phyloP scores from a whole-genome alignment of 2,888 invertebrate genomes.

The Thereva unica region DNA sequence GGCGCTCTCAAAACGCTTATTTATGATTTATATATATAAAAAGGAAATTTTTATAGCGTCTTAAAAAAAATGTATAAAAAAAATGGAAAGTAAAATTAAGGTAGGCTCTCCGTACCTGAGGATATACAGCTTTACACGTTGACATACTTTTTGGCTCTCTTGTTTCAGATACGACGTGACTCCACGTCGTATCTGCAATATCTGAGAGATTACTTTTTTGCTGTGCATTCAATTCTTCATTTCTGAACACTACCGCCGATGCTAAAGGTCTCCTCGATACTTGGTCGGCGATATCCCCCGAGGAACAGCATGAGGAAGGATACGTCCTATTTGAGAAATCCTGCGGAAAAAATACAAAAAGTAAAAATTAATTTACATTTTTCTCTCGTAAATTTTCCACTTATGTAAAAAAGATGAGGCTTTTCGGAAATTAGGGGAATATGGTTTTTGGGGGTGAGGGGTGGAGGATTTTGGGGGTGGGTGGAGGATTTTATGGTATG shows the following conservation, averaged over 20 bases:
- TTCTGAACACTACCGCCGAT: slow-evolving; percentile 44
- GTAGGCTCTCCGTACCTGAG: slow-evolving; percentile 40
- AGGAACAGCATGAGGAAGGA: slow-evolving; percentile 45
- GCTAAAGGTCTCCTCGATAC: slow-evolving; percentile 45
- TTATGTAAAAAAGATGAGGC: not conserved
- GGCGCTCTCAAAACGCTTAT: too few relatives aligned
- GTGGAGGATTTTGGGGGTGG: too few relatives aligned
- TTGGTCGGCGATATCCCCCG: slow-evolving; percentile 44
- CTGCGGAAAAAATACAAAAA: slow-evolving; percentile 23
- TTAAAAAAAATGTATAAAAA: too few relatives aligned
- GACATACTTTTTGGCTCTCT: slow-evolving; percentile 42
- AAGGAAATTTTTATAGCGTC: too few relatives aligned
- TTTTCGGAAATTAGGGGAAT: not conserved
- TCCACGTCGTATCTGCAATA: slow-evolving; percentile 44
- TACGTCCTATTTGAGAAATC: slow-evolving; percentile 46
- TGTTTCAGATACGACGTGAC: slow-evolving; percentile 43
- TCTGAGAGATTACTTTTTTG: slow-evolving; percentile 44
- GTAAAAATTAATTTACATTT: slow-evolving; percentile 25
- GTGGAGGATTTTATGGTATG: too few relatives aligned
- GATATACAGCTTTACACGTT: slow-evolving; percentile 45
- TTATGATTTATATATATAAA: too few relatives aligned
- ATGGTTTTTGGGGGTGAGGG: not conserved
- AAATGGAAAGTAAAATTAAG: too few relatives aligned
- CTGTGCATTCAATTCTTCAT: slow-evolving; percentile 43
- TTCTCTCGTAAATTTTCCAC: not conserved